Conservation (phyloP, 2,888 invertebrate genomes). For the Drymonia ruficornis region DNA sequence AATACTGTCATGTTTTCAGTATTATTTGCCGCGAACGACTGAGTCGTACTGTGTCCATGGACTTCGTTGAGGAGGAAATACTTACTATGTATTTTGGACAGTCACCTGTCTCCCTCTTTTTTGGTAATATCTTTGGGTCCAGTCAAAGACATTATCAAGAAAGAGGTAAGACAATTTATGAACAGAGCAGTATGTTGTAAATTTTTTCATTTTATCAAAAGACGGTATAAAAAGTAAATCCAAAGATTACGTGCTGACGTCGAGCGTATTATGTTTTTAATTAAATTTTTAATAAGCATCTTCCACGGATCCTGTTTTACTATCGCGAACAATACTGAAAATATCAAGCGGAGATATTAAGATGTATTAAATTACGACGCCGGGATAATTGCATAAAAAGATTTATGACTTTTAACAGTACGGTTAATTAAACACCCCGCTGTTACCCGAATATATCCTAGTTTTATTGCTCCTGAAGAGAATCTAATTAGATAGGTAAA, state of each 20-base stretch:
- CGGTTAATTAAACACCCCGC: slow-evolving; percentile 3
- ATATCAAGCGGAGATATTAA: slow-evolving; percentile 29
- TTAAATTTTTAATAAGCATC: slow-evolving; percentile 46
- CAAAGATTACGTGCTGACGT: slow-evolving; percentile 28
- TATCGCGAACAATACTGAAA: slow-evolving; percentile 19
- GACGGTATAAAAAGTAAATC: slow-evolving; percentile 26
- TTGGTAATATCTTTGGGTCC: no score
- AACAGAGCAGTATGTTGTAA: neutral
- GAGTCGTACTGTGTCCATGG: no score
- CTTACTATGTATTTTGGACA: no score
- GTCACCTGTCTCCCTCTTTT: no score
- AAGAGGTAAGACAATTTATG: no score
- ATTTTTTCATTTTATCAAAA: slow-evolving; percentile 1
- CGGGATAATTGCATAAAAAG: slow-evolving; percentile 9
- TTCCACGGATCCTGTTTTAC: slow-evolving; percentile 29
- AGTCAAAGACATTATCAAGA: no score
- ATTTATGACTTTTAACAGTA: slow-evolving; percentile 4
- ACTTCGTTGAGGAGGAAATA: no score
- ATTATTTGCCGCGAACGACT: no score
- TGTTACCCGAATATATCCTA: neutral
- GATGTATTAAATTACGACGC: slow-evolving; percentile 21
- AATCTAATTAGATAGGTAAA: slow-evolving; percentile 10
- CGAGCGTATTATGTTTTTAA: slow-evolving; percentile 35
- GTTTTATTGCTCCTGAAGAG: neutral
- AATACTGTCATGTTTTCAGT: no score